Evolutionary conservation across 1,140 invertebrate genomes (phyloP).

Genomic region (Drosophila pachea): DNA sequence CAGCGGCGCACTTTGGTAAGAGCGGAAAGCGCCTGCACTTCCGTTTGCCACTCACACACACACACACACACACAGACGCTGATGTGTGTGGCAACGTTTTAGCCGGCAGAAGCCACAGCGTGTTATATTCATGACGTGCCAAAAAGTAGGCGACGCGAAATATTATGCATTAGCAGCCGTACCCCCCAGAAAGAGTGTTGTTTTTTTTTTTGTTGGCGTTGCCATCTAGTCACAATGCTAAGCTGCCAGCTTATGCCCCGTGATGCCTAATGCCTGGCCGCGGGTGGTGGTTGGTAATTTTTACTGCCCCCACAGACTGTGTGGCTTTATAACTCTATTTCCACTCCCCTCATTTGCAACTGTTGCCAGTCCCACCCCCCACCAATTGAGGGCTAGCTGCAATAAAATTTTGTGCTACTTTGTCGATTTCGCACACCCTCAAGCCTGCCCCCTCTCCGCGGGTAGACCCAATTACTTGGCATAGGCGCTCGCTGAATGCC

Average conservation of each 20-base stretch:
- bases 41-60: constrained; percentile 51
- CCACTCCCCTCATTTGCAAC: constrained; percentile 62
- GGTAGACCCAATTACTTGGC: constrained; percentile 13
- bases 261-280: constrained; percentile 41
- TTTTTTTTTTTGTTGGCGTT: constrained; percentile 7
- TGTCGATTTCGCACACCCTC: constrained; percentile 71
- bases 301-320: constrained; percentile 55
- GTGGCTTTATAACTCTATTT: constrained; percentile 72
- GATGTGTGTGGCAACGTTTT: constrained; percentile 20
- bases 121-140: constrained; percentile 72
- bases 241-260: constrained; percentile 12
- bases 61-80: constrained; percentile 8
- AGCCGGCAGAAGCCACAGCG: constrained; percentile 28
- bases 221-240: constrained; percentile 22
- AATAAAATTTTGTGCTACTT: constrained; percentile 73
- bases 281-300: constrained; percentile 32
- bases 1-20: constrained; percentile 56
- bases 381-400: constrained; percentile 6
- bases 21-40: constrained; percentile 74
- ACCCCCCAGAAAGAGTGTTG: neutral
- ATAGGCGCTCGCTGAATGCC: constrained; percentile 27
- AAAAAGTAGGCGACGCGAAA: constrained; percentile 65
- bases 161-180: constrained; percentile 67
- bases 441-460: constrained; percentile 19
- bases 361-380: constrained; percentile 33